phyloP scores from a whole-genome alignment of 2,888 invertebrate species.

The Drosophila austrosaltans region DNA sequence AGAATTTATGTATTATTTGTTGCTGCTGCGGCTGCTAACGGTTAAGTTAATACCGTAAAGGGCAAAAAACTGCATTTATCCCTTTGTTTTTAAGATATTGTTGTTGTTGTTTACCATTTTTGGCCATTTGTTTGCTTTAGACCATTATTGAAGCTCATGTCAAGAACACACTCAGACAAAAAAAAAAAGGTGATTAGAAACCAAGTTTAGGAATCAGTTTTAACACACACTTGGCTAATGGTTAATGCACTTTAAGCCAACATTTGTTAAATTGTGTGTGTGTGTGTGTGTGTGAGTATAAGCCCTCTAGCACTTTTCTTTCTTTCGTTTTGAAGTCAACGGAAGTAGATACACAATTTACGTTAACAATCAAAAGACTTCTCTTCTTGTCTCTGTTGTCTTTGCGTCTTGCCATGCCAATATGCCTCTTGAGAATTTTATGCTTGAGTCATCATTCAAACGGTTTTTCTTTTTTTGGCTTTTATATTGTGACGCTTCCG shows the following conservation, averaged over 20 bases:
- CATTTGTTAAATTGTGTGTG: too few relatives aligned
- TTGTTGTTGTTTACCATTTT: constrained; percentile 4
- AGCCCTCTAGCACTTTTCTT: constrained; percentile 18
- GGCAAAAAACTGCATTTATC: constrained; percentile 58
- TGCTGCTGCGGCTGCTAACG: constrained; percentile 27
- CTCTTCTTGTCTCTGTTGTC: neutral
- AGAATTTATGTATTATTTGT: constrained; percentile 32
- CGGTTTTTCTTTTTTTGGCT: constrained; percentile 18
- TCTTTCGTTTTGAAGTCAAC: constrained; percentile 35
- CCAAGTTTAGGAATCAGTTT: neutral
- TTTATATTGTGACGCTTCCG: constrained; percentile 52
- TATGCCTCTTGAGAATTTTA: constrained; percentile 57
- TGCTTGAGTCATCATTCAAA: constrained; percentile 60
- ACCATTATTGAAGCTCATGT: neutral
- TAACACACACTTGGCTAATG: neutral
- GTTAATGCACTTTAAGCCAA: neutral
- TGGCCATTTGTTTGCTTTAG: constrained; percentile 29
- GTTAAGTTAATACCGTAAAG: constrained; percentile 44
- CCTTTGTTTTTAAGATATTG: constrained; percentile 11
- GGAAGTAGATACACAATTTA: constrained; percentile 58
- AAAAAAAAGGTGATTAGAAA: constrained; percentile 2
- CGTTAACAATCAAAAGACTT: constrained; percentile 43
- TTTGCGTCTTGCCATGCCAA: constrained; percentile 34
- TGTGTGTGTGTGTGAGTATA: neutral
- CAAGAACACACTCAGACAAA: neutral